Evolutionary conservation across 30 jellyfish, hydroid and myxozoan genomes (phyloP), one percentile per base, ranked within the genome.

Genomic region (Sanderia malayensis): DNA sequence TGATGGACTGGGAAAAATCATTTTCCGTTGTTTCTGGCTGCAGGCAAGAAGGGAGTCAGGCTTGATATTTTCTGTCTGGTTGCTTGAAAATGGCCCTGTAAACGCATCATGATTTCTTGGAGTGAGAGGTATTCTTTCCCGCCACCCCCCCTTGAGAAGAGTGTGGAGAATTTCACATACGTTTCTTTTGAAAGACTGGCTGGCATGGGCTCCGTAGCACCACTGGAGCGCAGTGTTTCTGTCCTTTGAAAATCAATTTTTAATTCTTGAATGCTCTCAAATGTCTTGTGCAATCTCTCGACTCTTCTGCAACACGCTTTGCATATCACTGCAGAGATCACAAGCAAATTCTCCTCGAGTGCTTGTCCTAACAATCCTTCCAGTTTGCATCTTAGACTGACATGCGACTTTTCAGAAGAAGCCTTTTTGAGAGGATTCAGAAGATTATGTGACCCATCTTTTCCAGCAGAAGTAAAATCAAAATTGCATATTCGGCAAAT

Each of bases 151-250:
- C 71, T 33, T 30, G 24, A n/a, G 71, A 59, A 2, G 71, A 21
- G 28, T 59, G 47, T 20, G 71, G 45, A 59, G 71, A 59, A 59
- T 59, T 59, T 59, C 34, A 59, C 71, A 59, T 20, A 21, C 71
- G 46, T 10, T 59, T 59, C 71, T 59, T 59, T 59, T 33, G 71
- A 0, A 25, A 59, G 71, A 59, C 71, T 6, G n/a, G n/a, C n/a
- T n/a, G 71, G 71, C 71, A 59, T 59, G n/a, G 32, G 70, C 11
- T 58, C 70, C 11, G 70, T 58, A 58, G 70, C 70, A 59, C 1
- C 7, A 9, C 70, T 59, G 31, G 45, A 19, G 32, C 15, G 55
- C 8, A 41, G 55, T 41, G 55, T 15, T 41, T 41, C 55, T 41
- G 55, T 41, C 55, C 11, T 41, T 41, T 41, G 55, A 41, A 41